Evolutionary conservation across 2,888 invertebrate species (phyloP), one percentile per base, ranked within the genome.

Genomic region (Hirtodrosophila cameraria): DNA sequence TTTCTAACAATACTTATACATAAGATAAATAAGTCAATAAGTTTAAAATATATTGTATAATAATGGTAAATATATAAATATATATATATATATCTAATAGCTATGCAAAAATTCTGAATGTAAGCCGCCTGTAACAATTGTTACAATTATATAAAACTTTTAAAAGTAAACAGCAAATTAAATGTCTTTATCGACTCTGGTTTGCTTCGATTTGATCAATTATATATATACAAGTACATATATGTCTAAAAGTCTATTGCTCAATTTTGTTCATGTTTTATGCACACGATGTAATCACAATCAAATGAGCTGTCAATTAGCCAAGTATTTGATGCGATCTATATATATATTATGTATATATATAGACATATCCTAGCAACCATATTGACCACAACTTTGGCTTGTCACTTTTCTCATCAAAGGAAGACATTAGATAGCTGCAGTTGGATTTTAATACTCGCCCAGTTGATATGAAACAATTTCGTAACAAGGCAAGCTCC

Each of bases 401-500:
- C 13, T 9, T 12, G 6, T 38, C 36, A 25, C 68, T 58, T 49
- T 33, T 30, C 48, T 43, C 20, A 25, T 13, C 45, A 23, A 23
- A 16, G 13, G 39, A 13, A 57, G 45, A 33, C 27, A 59, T 46
- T 13, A 42, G 60, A 60, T 35, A 36, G 43, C 33, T 20, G 4
- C 11, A 59, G 54, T 67, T 60, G 30, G 33, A 45, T 58, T 67
- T 61, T 33, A n/a, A 20, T 16, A 20, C 28, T n/a, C 13, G 12
- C 7, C 25, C 9, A 8, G 5, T 6, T 36, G 66, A 74, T 45
- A 90, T 90, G 89, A 84, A 88, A 68, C 87, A 88, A 68, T 86
- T 90, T 43, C 89, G 87, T 49, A 84, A 78, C 12, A 89, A 89
- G 66, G 86, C 90, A 1, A 88, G 84, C 55, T 90, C 90, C n/a